A percentile compares a stretch with the other conserved stretches of the same genome.
phyloP scores from a whole-genome alignment of 1,140 invertebrate genomes.

The Philopotamus ludificatus region DNA sequence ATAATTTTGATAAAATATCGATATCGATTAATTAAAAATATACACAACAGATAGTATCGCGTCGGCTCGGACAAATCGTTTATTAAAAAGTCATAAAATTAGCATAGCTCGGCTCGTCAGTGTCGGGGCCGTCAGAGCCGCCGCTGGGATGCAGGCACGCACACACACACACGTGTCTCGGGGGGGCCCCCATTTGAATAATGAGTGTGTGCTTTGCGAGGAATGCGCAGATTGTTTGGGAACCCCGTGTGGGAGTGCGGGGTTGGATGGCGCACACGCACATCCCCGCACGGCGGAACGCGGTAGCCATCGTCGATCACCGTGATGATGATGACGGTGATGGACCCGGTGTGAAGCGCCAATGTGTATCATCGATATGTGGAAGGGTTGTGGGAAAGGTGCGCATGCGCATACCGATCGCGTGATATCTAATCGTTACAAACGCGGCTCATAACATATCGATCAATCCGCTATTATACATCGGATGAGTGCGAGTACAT shows the following conservation, averaged over 20 bases:
- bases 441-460: too few relatives aligned
- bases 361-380: not conserved
- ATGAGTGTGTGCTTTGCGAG: slow-evolving; percentile 32
- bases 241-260: slow-evolving; percentile 18
- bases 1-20: too few relatives aligned
- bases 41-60: not conserved
- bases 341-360: not conserved
- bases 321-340: not conserved
- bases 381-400: not conserved
- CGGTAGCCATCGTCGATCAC: not conserved
- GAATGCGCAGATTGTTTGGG: slow-evolving; percentile 34
- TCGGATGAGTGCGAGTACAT: too few relatives aligned
- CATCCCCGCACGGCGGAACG: not conserved
- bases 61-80: slow-evolving; percentile 1
- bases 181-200: slow-evolving; percentile 30
- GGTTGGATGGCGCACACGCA: slow-evolving; percentile 6
- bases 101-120: not conserved
- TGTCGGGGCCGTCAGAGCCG: too few relatives aligned
- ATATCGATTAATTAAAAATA: too few relatives aligned
- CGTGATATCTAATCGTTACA: too few relatives aligned
- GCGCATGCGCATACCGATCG: too few relatives aligned
- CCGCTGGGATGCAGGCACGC: not conserved
- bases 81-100: slow-evolving; percentile 11
- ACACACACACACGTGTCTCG: slow-evolving; percentile 21
- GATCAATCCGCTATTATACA: too few relatives aligned